phyloP scores from a whole-genome alignment of 2,113 vertebrate genomes.

The Synchiropus splendidus region DNA sequence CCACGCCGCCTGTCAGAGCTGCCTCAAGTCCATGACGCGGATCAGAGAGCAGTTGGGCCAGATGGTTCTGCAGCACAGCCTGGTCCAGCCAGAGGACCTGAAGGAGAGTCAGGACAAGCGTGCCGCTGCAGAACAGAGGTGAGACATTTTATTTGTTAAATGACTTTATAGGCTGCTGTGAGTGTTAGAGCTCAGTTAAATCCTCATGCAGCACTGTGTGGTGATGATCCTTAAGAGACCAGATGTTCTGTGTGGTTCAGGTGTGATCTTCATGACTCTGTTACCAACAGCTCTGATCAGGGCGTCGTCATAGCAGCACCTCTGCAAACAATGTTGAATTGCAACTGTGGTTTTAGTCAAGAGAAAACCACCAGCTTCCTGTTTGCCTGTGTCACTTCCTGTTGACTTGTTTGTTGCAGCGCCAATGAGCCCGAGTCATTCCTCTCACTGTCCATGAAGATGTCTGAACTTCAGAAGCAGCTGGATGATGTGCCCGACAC shows the following conservation, averaged over 20 bases:
- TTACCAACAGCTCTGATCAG: too few species aligned
- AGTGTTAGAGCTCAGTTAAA: not conserved
- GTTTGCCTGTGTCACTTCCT: too few species aligned
- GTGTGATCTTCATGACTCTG: too few species aligned
- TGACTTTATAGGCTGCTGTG: not conserved
- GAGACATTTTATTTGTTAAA: not conserved
- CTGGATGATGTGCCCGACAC: constrained; percentile 68
- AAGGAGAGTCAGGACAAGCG: constrained; percentile 36
- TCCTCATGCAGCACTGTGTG: too few species aligned
- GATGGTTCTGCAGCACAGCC: constrained; percentile 74
- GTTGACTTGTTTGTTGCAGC: constrained; percentile 29
- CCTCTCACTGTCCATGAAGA: constrained; percentile 70
- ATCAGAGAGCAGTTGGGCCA: constrained; percentile 71
- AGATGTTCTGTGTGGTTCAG: too few species aligned
- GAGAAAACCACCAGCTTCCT: not conserved
- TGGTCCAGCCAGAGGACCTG: constrained; percentile 62
- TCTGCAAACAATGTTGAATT: too few species aligned
- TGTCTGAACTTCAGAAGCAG: constrained; percentile 70
- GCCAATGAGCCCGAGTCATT: constrained; percentile 61
- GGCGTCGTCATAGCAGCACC: too few species aligned
- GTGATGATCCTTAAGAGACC: too few species aligned
- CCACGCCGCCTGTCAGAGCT: constrained; percentile 72
- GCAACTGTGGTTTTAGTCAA: too few species aligned
- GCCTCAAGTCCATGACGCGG: constrained; percentile 61
- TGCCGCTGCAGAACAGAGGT: not conserved